Base-by-base conservation (phyloP, 2,888 invertebrate species). In the Chrysopilus asiliformis region DNA sequence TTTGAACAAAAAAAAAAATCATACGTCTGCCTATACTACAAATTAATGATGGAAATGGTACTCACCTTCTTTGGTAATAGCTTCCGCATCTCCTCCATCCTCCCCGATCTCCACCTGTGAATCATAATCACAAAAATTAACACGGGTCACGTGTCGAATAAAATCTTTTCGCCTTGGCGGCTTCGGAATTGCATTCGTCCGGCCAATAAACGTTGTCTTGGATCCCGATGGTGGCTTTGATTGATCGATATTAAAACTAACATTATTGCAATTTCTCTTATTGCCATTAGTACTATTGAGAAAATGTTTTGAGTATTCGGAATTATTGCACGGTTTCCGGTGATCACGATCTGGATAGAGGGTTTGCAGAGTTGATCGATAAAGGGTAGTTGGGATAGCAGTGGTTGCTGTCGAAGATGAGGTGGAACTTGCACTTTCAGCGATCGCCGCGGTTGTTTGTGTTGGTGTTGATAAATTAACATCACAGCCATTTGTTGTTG, bases 11-110 rank as follows among this genome's bases (percentile, higher is more conserved):
- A 9, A 22, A 22, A 22, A 9, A 9, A 22, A 22, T 6, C 7
- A 22, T 8, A 22, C 6, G 7, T 22, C 6, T 22, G 7, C 10
- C 22, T 9, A 22, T 8, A 22, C 6, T 6, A 8, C 22, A 8
- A 22, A 6, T 22, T 22, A 22, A 22, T 8, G 9, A 22, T 22
- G 6, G 27, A 13, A 27, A 35, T n/a, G 7, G 22, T 10, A 61
- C 68, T 70, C 60, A 84, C 85, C 85, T 75, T 86, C 85, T 76
- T 85, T 85, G 67, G 84, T 83, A 58, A 82, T 79, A 53, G 85
- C 83, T 67, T 80, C 74, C 46, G 82, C 76, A 55, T 81, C 80
- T 41, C 79, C 80, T 47, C 78, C 76, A 33, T 77, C 79, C 41
- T 79, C 76, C 59, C 78, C 78, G 44, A 76, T 74, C 74, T 80